phyloP scores from a whole-genome alignment of 2,888 invertebrate species.

The Cryptophagus acutangulus region DNA sequence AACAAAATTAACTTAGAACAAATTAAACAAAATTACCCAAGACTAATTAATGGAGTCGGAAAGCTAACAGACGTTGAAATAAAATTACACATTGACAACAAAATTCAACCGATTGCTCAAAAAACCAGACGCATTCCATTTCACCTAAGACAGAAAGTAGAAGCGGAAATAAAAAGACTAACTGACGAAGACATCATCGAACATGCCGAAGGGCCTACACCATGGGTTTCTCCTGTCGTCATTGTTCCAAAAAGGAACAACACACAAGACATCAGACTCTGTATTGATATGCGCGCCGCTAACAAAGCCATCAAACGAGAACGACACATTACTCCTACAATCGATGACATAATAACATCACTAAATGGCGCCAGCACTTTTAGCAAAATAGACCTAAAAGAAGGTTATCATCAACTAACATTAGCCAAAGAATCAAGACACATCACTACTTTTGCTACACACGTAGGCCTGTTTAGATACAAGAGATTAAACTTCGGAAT shows the following conservation, averaged over 20 bases:
- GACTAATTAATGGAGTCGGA: conserved; percentile 20
- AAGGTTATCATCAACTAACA: conserved; percentile 40
- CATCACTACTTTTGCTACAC: conserved; percentile 40
- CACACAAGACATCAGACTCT: conserved; percentile 12
- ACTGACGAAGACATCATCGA: conserved; percentile 11
- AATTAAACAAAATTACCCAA: conserved; percentile 6
- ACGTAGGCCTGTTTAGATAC: conserved; percentile 37
- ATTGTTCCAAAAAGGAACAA: conserved; percentile 12
- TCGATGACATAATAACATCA: conserved; percentile 13
- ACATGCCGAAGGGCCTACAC: conserved; percentile 10
- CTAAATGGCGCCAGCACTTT: conserved; percentile 17
- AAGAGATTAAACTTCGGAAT: conserved; percentile 40
- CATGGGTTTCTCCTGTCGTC: conserved; percentile 16
- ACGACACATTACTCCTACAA: conserved; percentile 17
- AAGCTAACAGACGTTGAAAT: conserved; percentile 20
- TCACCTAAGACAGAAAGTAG: conserved; percentile 12
- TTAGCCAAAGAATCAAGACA: conserved; percentile 29
- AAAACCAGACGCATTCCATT: conserved; percentile 18
- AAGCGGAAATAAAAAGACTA: conserved; percentile 8
- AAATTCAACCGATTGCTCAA: conserved; percentile 13
- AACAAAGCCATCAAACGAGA: conserved; percentile 16
- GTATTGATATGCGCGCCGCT: conserved; percentile 16
- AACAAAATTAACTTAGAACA: conserved; percentile 2
- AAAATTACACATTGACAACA: conserved; percentile 18
- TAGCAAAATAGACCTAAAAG: conserved; percentile 19